Conservation (phyloP, 2,888 invertebrate species). For the Dasysyrphus albostriatus region DNA sequence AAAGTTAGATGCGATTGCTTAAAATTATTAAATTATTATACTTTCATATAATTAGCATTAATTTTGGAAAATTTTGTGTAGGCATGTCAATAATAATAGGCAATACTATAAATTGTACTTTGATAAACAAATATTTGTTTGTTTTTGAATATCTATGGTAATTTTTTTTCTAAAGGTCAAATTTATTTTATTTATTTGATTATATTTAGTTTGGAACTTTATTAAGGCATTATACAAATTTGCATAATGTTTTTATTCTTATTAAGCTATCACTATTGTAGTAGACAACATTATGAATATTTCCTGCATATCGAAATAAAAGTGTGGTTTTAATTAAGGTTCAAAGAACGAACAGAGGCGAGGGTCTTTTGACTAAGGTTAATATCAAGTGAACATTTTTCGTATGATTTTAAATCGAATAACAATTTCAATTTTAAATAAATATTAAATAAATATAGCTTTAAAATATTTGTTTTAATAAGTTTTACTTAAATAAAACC, state of each 20-base stretch:
- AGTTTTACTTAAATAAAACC: no score
- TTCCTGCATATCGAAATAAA: slow-evolving; percentile 9
- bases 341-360: not conserved
- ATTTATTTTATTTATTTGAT: slow-evolving; percentile 30
- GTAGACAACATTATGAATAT: not conserved
- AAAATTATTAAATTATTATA: slow-evolving; percentile 5
- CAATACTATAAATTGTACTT: slow-evolving; percentile 9
- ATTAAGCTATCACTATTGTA: not conserved
- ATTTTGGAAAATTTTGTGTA: slow-evolving; percentile 26
- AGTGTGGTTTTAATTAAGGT: slow-evolving; percentile 16
- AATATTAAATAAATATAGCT: no score
- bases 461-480: no score
- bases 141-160: slow-evolving; percentile 25
- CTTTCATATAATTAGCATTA: slow-evolving; percentile 15
- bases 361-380: not conserved
- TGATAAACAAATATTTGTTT: not conserved
- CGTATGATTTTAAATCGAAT: no score
- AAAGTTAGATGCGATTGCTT: not conserved
- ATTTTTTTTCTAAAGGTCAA: slow-evolving; percentile 38
- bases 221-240: slow-evolving; percentile 10
- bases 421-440: no score
- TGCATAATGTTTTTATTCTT: slow-evolving; percentile 20
- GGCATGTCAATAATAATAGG: slow-evolving; percentile 2
- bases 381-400: no score
- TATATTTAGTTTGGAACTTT: slow-evolving; percentile 21